A percentile compares a stretch with the other conserved stretches of the same genome.
Conservation (phyloP, 1,140 invertebrate genomes). For the Pogonomyrmex barbatus region DNA sequence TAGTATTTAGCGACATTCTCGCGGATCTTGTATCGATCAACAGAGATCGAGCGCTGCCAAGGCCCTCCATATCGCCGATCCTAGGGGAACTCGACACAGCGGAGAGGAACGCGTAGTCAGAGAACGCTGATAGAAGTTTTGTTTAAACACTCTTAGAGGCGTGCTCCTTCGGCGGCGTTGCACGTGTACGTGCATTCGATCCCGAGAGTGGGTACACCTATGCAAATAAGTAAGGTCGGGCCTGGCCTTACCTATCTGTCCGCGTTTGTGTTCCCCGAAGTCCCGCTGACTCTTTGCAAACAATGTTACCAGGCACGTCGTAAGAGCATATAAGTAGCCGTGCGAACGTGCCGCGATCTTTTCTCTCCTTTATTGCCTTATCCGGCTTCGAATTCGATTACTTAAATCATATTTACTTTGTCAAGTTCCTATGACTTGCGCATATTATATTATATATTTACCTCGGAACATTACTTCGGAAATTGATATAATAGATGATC, state of each 20-base stretch:
- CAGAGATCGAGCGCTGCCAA: constrained; percentile 49
- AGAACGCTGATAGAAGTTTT: constrained; percentile 71
- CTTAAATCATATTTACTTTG: constrained; percentile 47
- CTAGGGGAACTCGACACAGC: constrained; percentile 28
- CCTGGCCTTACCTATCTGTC: constrained; percentile 47
- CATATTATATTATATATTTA: neutral
- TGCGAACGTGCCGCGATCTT: neutral
- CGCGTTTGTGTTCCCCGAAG: constrained; percentile 64
- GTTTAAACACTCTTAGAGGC: constrained; percentile 77
- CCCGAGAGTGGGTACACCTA: constrained; percentile 75
- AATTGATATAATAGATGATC: constrained; percentile 28
- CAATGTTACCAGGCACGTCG: constrained; percentile 76
- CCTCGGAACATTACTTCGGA: neutral
- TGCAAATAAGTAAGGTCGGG: constrained; percentile 70
- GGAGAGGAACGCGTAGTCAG: constrained; percentile 11
- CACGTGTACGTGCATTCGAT: constrained; percentile 75
- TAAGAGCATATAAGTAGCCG: constrained; percentile 65
- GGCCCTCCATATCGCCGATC: constrained; percentile 27
- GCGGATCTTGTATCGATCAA: constrained; percentile 53
- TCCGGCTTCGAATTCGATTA: constrained; percentile 40
- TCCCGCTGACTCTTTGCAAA: constrained; percentile 76
- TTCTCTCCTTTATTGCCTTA: neutral
- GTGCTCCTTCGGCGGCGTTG: constrained; percentile 75
- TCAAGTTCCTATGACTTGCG: constrained; percentile 16
- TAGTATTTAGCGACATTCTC: constrained; percentile 54